A percentile compares a stretch with the other conserved stretches of the same genome.
phyloP scores from a whole-genome alignment of 2,797 vertebrate species.

The Phalanger gymnotis region DNA sequence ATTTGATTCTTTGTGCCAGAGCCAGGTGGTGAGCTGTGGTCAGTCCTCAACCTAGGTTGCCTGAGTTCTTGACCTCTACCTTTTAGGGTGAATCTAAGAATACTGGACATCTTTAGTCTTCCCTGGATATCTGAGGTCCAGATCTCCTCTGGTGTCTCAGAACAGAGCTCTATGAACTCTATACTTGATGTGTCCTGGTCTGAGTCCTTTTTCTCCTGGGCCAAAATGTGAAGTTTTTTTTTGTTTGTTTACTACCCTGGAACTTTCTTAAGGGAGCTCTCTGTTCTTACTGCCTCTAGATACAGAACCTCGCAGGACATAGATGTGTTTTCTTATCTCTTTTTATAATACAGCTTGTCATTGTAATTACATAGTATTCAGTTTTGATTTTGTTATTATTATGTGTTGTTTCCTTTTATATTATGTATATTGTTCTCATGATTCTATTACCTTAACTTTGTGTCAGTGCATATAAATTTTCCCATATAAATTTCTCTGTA shows the following conservation, averaged over 20 bases:
- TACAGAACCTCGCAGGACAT: not conserved
- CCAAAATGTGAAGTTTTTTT: not conserved
- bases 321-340: not conserved
- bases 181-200: not conserved
- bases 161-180: not conserved
- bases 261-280: not conserved
- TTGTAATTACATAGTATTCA: not conserved
- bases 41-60: not conserved
- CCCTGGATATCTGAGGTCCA: not conserved
- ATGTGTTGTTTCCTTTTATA: not conserved
- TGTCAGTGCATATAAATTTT: not conserved
- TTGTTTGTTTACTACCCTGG: not conserved
- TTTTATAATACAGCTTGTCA: not conserved
- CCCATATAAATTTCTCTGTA: not conserved
- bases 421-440: not conserved
- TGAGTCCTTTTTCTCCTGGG: not conserved
- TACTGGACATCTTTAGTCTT: not conserved
- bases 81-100: not conserved
- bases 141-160: not conserved
- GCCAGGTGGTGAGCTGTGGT: not conserved
- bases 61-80: not conserved
- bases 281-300: not conserved
- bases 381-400: not conserved
- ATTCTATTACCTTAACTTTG: not conserved
- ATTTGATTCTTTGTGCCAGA: not conserved